phyloP scores from a whole-genome alignment of 2,888 invertebrate species.

The Dynastes grantii region DNA sequence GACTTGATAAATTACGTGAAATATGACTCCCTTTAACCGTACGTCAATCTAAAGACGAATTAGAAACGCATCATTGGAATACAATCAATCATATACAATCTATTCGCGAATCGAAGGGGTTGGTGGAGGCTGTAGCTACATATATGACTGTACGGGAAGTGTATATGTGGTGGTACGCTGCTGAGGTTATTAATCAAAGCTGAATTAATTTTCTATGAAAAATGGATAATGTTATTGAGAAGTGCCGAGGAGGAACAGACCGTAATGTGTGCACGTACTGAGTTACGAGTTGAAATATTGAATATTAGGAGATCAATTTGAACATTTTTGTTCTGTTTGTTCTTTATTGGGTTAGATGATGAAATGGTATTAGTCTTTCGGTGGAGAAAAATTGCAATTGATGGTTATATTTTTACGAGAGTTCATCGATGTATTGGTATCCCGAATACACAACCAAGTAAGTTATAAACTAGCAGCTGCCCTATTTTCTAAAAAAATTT shows the following conservation, averaged over 20 bases:
- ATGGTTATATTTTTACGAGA: no score
- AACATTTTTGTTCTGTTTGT: neutral
- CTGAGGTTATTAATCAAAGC: constrained; percentile 37
- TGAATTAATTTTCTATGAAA: constrained; percentile 42
- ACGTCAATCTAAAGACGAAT: constrained; percentile 41
- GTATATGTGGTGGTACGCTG: neutral
- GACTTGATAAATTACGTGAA: constrained; percentile 39
- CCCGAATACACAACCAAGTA: no score
- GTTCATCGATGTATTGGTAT: no score
- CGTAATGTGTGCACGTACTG: constrained; percentile 2
- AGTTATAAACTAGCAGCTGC: no score
- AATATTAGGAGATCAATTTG: constrained; percentile 7
- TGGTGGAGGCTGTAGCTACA: neutral
- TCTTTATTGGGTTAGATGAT: no score
- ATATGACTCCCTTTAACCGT: constrained; percentile 38
- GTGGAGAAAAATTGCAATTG: no score
- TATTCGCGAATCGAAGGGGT: constrained; percentile 1
- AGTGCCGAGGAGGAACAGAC: neutral
- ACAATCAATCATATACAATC: constrained; percentile 43
- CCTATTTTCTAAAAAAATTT: no score
- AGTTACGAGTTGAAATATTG: constrained; percentile 13
- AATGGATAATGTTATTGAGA: constrained; percentile 32
- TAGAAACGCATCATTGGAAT: constrained; percentile 37
- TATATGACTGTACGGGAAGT: neutral
- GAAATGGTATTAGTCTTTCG: no score